Evolutionary conservation across 2,888 invertebrate species (phyloP).

Genomic region (Torymus texanus): DNA sequence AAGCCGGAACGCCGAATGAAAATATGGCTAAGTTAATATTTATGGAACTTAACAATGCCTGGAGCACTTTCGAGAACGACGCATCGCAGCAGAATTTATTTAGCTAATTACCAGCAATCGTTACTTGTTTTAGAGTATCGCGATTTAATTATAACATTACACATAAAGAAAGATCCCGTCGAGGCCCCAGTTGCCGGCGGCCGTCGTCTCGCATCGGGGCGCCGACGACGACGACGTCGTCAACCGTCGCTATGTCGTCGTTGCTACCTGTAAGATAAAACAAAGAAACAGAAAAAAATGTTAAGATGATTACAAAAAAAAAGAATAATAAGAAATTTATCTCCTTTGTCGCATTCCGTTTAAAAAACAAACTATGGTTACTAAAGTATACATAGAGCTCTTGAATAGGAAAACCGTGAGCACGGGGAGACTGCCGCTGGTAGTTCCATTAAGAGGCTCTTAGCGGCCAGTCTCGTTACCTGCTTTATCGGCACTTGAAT

Average conservation of each 20-base stretch:
- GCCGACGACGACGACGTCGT: constrained; percentile 2
- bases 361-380: constrained; percentile 42
- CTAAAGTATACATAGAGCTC: constrained; percentile 46
- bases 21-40: constrained; percentile 96
- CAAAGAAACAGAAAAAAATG: constrained; percentile 30
- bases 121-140: constrained; percentile 60
- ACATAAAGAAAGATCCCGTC: constrained; percentile 23
- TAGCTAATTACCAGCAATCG: constrained; percentile 70
- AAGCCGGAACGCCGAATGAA: constrained; percentile 94
- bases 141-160: constrained; percentile 48
- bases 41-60: constrained; percentile 99
- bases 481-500: constrained; percentile 49
- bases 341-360: constrained; percentile 53
- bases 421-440: constrained; percentile 35
- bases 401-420: constrained; percentile 25
- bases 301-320: no score
- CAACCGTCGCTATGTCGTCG: constrained; percentile 31
- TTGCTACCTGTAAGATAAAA: constrained; percentile 60
- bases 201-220: constrained; percentile 13
- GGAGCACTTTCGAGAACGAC: constrained; percentile 96
- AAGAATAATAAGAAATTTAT: constrained; percentile 50
- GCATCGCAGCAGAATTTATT: constrained; percentile 87
- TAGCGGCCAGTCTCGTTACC: constrained; percentile 32
- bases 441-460: constrained; percentile 44
- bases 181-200: constrained; percentile 29